Conservation (phyloP, 92 coral and sea anemone genomes). For the Porites divaricata region DNA sequence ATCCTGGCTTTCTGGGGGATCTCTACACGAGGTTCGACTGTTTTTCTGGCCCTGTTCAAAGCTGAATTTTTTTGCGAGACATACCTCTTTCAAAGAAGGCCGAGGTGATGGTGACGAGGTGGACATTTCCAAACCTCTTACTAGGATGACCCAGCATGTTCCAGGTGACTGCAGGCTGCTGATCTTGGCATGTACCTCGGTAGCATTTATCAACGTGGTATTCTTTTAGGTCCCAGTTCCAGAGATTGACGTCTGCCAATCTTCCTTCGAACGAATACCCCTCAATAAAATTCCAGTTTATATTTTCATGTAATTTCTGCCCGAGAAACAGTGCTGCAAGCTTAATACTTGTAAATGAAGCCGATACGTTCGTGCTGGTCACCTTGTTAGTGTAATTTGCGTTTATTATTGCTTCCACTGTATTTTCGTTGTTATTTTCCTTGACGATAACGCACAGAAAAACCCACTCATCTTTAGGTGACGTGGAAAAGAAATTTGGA, state of each 20-base stretch:
- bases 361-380: neutral
- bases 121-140: constrained; percentile 5
- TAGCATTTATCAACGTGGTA: neutral
- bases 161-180: neutral
- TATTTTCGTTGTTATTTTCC: no score
- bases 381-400: neutral
- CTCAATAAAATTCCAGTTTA: no score
- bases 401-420: constrained; percentile 4
- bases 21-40: no score
- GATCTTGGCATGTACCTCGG: neutral
- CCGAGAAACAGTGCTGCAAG: constrained; percentile 1
- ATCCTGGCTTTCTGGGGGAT: no score
- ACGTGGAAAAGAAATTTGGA: neutral
- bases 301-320: no score
- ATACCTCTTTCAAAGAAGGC: constrained; percentile 6
- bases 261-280: neutral
- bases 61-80: neutral
- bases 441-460: neutral
- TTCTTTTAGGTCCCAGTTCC: neutral
- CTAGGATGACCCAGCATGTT: neutral
- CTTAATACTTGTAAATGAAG: neutral
- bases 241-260: neutral
- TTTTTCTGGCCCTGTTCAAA: neutral
- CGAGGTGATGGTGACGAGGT: neutral
- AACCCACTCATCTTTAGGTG: neutral